Evolutionary conservation across 64 coral and sea anemone species (phyloP).

Genomic region (Cladopsammia gracilis): DNA sequence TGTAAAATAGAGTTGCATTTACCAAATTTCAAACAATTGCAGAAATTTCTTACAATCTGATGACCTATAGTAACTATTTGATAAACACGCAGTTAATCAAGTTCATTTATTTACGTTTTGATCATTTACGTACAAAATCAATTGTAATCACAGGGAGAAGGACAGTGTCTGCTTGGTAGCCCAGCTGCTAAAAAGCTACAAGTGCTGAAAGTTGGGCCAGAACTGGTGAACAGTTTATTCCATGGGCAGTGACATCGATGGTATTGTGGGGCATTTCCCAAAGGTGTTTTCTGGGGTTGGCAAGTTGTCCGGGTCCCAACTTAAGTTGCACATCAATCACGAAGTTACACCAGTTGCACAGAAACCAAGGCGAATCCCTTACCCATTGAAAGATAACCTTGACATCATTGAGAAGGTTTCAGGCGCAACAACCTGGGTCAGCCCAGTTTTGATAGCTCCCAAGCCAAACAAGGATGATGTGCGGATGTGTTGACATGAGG

Average conservation of each 20-base stretch:
- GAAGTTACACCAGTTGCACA: constrained; percentile 55
- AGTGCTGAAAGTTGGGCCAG: no score
- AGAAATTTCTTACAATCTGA: no score
- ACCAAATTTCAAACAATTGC: no score
- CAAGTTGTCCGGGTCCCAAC: constrained; percentile 42
- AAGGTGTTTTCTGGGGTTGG: constrained; percentile 54
- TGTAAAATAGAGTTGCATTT: no score
- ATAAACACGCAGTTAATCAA: no score
- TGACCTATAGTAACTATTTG: no score
- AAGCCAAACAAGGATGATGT: constrained; percentile 42
- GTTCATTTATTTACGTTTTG: no score
- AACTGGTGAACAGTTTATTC: constrained; percentile 11
- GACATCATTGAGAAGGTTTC: constrained; percentile 45
- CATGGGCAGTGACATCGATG: background rate
- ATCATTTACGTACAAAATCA: no score
- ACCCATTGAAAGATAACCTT: constrained; percentile 1
- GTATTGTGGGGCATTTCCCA: background rate
- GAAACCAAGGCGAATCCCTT: constrained; percentile 22
- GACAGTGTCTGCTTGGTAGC: no score
- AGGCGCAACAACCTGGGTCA: constrained; percentile 70
- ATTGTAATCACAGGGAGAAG: no score
- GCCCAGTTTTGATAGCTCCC: constrained; percentile 34
- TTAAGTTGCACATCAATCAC: constrained; percentile 26
- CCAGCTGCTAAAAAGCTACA: no score
- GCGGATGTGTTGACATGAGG: constrained; percentile 54